Evolutionary conservation across 1,140 invertebrate genomes (phyloP), one percentile per base, ranked within the genome.

Genomic region (Nautilus pompilius): DNA sequence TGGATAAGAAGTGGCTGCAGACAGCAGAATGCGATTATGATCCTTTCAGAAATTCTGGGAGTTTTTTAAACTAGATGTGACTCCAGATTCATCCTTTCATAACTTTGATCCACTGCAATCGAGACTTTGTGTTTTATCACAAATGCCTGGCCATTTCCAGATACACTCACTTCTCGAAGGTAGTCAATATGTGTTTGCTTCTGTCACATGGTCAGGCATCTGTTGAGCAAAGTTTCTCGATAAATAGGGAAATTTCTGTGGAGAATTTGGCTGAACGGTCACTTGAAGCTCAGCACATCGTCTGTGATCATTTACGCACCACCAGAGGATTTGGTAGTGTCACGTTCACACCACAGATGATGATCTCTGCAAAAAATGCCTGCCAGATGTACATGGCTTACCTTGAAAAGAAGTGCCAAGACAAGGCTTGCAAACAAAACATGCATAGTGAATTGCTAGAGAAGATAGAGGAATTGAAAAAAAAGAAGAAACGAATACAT

Each of bases 121-220:
- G 15, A 49, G 62, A 28, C 17, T 73, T 34, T 51, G 3, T 6
- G 17, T 58, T 73, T 51, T 63, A 48, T 3, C 59, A 36, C 30
- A 29, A 45, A 17, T 13, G 20, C 20, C 54, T 65, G 58, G 22
- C 22, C n/a, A 22, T 13, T 15, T 45, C 59, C 22, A 26, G 54
- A 17, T 65, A 62, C 22, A 33, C 24, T n/a, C 33, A 62, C 10
- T 28, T 74, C 24, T 66, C 53, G 59, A 34, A 15, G 13, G 55
- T 75, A 20, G 58, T 70, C 5, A 58, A 61, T 20, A 33, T 59
- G 13, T n/a, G 71, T 0, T 51, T 74, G 15, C 20, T 67, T 22
- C 66, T 74, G 28, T 71, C 62, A 5, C 70, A 76, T 71, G 70
- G 70, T 2, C 59, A 76, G n/a, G 70, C 72, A 13, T 20, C 49